Conservation (phyloP, 2,797 vertebrate genomes). For the Todus mexicanus region DNA sequence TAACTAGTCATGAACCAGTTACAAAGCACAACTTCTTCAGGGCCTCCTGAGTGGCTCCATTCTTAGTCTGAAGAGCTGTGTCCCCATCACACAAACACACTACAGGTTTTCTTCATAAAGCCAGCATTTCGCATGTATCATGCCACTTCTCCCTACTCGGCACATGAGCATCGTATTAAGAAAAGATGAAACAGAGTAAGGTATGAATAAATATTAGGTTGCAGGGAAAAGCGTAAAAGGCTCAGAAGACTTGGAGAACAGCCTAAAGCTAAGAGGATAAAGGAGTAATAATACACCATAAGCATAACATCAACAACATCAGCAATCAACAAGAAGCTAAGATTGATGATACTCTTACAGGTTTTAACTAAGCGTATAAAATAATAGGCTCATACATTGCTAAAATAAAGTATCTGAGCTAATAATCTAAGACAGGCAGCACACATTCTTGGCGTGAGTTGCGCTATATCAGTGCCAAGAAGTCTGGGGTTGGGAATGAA, state of each 20-base stretch:
- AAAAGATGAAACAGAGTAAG: constrained; percentile 16
- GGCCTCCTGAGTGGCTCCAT: neutral
- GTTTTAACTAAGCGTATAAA: neutral
- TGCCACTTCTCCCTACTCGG: neutral
- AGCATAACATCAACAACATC: neutral
- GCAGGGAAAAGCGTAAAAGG: neutral
- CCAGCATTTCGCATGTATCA: neutral
- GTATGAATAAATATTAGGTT: constrained; percentile 1
- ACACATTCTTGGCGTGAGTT: neutral
- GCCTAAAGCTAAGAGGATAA: neutral
- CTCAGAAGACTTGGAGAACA: neutral
- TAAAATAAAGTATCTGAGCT: neutral
- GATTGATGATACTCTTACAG: neutral
- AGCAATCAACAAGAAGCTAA: neutral
- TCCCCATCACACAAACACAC: neutral
- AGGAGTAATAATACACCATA: neutral
- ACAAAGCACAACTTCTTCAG: neutral
- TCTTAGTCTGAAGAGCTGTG: neutral
- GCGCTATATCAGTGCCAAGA: neutral
- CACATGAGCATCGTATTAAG: neutral
- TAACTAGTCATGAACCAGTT: neutral
- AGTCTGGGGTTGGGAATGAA: neutral
- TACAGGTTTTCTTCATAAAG: neutral
- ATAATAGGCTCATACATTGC: neutral
- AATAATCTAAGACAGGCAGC: neutral